phyloP scores from a whole-genome alignment of 2,888 invertebrate species.

The Luperina testacea region DNA sequence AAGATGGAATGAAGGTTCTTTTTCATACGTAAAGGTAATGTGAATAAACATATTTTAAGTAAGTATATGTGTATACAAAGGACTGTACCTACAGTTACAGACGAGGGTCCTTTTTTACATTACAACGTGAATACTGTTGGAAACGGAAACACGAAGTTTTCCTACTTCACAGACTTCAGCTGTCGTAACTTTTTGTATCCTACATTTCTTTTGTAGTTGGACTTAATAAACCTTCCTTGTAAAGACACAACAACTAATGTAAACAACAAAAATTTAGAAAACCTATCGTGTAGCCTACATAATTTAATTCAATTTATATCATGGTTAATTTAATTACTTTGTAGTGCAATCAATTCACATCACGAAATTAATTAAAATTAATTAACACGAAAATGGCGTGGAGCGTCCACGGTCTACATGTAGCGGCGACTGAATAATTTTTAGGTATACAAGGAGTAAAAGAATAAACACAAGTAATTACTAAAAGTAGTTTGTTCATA shows the following conservation, averaged over 20 bases:
- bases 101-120: conserved; percentile 13
- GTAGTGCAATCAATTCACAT: conserved; percentile 55
- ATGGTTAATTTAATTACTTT: conserved; percentile 50
- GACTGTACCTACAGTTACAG: not conserved
- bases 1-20: not conserved
- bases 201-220: conserved; percentile 32
- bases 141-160: conserved; percentile 37
- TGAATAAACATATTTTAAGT: conserved; percentile 30
- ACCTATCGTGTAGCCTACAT: conserved; percentile 20
- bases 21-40: conserved; percentile 27
- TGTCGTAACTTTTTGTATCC: conserved; percentile 38
- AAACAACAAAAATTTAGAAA: conserved; percentile 30
- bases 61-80: conserved; percentile 23
- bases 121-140: conserved; percentile 15
- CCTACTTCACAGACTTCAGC: conserved; percentile 31
- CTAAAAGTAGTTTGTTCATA: not conserved
- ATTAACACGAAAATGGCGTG: conserved; percentile 52
- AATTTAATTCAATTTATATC: conserved; percentile 39
- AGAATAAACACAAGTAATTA: not conserved
- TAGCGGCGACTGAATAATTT: conserved; percentile 39
- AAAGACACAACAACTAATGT: conserved; percentile 22
- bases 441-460: conserved; percentile 1
- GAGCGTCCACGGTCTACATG: conserved; percentile 24
- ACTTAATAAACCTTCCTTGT: conserved; percentile 32
- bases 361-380: conserved; percentile 56